Percentiles rank a stretch among this genome's conserved stretches.
phyloP scores from a whole-genome alignment of 2,797 vertebrate genomes.

The Mareca penelope region DNA sequence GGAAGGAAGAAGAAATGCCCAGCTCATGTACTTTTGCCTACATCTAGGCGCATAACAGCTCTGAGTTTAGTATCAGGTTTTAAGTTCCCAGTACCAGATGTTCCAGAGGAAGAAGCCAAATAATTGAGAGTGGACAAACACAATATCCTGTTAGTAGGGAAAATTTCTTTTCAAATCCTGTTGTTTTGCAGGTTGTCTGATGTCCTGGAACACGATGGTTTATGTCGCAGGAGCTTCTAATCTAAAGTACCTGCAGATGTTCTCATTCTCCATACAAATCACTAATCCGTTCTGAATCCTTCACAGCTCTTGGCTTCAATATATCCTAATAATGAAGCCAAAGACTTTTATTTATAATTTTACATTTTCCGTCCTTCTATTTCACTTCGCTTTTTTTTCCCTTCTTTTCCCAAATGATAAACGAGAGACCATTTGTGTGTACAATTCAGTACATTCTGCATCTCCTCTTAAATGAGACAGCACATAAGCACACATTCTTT shows the following conservation, averaged over 20 bases:
- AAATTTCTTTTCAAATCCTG: neutral
- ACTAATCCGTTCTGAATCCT: conserved; percentile 17
- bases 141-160: neutral
- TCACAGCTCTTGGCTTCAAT: neutral
- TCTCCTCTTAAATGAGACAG: neutral
- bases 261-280: neutral
- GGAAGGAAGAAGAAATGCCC: neutral
- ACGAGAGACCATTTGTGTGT: neutral
- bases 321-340: neutral
- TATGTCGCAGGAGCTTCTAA: conserved; percentile 12
- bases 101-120: neutral
- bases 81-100: neutral
- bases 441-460: neutral
- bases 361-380: neutral
- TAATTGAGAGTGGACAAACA: neutral
- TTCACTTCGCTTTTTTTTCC: neutral
- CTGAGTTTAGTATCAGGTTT: neutral
- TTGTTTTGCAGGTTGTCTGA: neutral
- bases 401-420: neutral
- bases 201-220: neutral
- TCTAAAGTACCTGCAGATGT: conserved; percentile 8
- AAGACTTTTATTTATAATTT: neutral
- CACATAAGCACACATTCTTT: neutral
- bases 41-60: neutral
- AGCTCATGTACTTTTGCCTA: neutral